Conservation (phyloP, 2,797 vertebrate species). For the Taeniopygia guttata region DNA sequence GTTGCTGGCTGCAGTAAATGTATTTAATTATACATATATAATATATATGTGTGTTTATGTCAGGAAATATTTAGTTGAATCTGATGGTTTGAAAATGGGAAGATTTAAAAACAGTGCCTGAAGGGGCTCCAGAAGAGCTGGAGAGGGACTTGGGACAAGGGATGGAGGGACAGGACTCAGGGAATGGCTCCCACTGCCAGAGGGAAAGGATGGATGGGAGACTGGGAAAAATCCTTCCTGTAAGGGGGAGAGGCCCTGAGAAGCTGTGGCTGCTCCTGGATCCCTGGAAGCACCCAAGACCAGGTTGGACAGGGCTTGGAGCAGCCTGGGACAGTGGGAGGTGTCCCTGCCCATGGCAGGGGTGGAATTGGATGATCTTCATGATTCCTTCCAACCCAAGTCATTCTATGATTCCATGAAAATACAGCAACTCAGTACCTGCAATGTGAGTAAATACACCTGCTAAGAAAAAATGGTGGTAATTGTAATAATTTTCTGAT, state of each 20-base stretch:
- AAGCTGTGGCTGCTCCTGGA: neutral
- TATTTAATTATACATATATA: no score
- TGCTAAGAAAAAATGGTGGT: neutral
- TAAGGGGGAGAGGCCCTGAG: accelerated
- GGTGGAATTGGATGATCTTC: accelerated
- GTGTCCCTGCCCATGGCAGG: accelerated
- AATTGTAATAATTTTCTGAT: neutral
- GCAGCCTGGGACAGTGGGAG: accelerated
- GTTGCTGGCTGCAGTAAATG: neutral
- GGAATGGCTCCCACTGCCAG: neutral
- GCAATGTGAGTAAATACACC: neutral
- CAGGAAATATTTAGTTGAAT: neutral
- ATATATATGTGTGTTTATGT: neutral
- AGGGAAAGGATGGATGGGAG: accelerated
- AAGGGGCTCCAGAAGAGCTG: neutral
- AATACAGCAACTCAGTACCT: neutral
- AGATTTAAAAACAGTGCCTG: neutral
- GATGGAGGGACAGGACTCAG: neutral
- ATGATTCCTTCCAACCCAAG: neutral
- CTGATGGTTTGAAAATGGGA: neutral
- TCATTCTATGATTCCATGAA: neutral
- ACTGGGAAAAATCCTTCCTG: accelerated
- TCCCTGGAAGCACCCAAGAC: neutral
- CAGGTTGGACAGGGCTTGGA: accelerated
- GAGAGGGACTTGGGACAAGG: neutral